Evolutionary conservation across 1,140 invertebrate genomes (phyloP), one percentile per base, ranked within the genome.

Genomic region (Diuraphis noxia): DNA sequence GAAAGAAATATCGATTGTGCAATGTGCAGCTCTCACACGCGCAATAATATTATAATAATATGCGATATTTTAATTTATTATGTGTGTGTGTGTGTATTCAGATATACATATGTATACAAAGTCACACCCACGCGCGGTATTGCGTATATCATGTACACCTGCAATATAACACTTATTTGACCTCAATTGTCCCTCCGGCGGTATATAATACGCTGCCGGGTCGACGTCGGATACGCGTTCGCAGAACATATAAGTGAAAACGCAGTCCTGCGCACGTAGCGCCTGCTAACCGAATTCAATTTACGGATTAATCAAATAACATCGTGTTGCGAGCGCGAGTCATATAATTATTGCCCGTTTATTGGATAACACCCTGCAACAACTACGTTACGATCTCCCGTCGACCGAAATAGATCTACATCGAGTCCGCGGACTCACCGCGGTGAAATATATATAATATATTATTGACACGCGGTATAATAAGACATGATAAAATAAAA

Each of bases 61-160:
- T 38, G 79, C 79, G 36, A 36, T 40, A 81, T 81, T 49, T 49
- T 81, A 81, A 2, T 38, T 38, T 38, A 81, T 25, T 38, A 38
- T 72, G 25, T 72, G 3, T 77, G 6, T 77, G 7, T 77, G n/a
- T n/a, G n/a, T n/a, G n/a, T n/a, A n/a, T n/a, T n/a, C n/a, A n/a
- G n/a, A n/a, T n/a, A n/a, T n/a, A n/a, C n/a, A 36, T 36, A 34
- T 77, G 5, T 23, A 79, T 38, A 38, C 13, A 38, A 30, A 87
- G 46, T 87, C 43, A 38, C 85, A 52, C 85, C 85, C 85, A 87
- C 85, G 85, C 85, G n/a, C 56, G 10, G 56, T 63, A 17, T 72
- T 72, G 56, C 56, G 56, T 72, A n/a, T 63, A 63, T 49, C 19
- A 13, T 63, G 30, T 13, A 63, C 30, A 72, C 56, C n/a, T n/a